A percentile compares a stretch with the other conserved stretches of the same genome.
phyloP scores from a whole-genome alignment of 2,113 vertebrate genomes.

The Tachuris rubrigastra region DNA sequence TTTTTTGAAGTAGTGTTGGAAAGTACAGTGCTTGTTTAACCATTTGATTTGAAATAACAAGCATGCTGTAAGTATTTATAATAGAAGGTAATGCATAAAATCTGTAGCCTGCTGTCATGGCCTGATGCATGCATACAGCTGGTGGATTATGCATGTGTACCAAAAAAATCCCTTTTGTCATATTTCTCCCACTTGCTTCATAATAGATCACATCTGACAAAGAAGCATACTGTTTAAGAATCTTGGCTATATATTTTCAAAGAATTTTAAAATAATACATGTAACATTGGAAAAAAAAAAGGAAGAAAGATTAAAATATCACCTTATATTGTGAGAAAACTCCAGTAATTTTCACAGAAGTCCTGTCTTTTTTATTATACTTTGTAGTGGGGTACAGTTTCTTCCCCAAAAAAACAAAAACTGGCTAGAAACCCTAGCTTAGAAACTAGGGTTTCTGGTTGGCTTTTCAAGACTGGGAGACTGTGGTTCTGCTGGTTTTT shows the following conservation, averaged over 20 bases:
- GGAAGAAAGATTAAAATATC: neutral
- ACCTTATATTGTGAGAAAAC: neutral
- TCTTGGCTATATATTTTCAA: neutral
- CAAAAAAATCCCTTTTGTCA: neutral
- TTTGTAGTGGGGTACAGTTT: neutral
- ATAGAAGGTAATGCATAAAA: neutral
- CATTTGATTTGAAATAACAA: neutral
- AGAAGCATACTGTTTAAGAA: neutral
- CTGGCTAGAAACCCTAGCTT: neutral
- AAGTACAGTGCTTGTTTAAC: slow-evolving; percentile 1
- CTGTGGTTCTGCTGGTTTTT: slow-evolving; percentile 66
- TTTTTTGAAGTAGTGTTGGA: neutral
- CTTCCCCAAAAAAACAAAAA: neutral
- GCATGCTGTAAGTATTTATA: slow-evolving; percentile 33
- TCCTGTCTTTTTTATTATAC: neutral
- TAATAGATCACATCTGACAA: neutral
- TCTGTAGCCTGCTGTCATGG: neutral
- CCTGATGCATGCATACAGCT: slow-evolving; percentile 20
- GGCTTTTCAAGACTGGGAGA: slow-evolving; percentile 9
- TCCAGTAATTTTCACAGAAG: neutral
- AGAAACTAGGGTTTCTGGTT: neutral
- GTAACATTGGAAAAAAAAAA: neutral
- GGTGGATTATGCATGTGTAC: neutral
- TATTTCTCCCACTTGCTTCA: neutral
- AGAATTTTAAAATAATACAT: neutral